Percentiles rank a stretch among this genome's conserved stretches.
phyloP scores from a whole-genome alignment of 1,140 invertebrate species.

The Charaxes varanes region DNA sequence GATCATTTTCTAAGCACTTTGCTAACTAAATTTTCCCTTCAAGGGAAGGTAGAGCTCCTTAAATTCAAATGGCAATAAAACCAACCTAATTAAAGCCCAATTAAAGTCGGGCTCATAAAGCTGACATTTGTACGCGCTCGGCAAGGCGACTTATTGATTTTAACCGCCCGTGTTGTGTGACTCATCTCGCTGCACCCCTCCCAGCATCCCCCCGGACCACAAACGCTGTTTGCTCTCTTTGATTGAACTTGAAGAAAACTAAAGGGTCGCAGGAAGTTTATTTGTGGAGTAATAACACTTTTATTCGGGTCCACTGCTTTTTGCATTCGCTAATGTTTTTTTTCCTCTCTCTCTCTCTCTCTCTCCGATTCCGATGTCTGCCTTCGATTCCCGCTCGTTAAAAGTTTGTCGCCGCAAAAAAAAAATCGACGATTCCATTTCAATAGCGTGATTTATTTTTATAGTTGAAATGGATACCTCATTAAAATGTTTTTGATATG shows the following conservation, averaged over 20 bases:
- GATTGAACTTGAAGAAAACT: slow-evolving; percentile 61
- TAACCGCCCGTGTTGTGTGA: slow-evolving; percentile 51
- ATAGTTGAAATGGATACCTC: slow-evolving; percentile 10
- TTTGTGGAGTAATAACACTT: slow-evolving; percentile 53
- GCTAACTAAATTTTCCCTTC: no score
- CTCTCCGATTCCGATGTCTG: no score
- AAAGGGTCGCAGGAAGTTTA: slow-evolving; percentile 48
- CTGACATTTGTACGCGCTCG: slow-evolving; percentile 23
- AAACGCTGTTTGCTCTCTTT: slow-evolving; percentile 55
- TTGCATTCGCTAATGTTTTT: slow-evolving; percentile 29
- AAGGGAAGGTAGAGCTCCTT: background rate
- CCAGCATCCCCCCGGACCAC: slow-evolving; percentile 32
- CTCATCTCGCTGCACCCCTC: slow-evolving; percentile 43
- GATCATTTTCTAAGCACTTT: no score
- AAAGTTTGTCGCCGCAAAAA: slow-evolving; percentile 40
- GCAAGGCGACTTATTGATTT: slow-evolving; percentile 58
- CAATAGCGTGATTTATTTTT: slow-evolving; percentile 16
- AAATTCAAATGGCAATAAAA: slow-evolving; percentile 1
- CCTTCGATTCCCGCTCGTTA: slow-evolving; percentile 45
- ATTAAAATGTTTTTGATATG: slow-evolving; percentile 2
- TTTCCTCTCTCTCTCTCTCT: no score
- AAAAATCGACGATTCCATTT: slow-evolving; percentile 13
- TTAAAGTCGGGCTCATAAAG: slow-evolving; percentile 24
- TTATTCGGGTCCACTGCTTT: slow-evolving; percentile 32
- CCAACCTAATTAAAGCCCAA: slow-evolving; percentile 12